Conservation (phyloP, 1,140 invertebrate species). For the Phortica variegata region DNA sequence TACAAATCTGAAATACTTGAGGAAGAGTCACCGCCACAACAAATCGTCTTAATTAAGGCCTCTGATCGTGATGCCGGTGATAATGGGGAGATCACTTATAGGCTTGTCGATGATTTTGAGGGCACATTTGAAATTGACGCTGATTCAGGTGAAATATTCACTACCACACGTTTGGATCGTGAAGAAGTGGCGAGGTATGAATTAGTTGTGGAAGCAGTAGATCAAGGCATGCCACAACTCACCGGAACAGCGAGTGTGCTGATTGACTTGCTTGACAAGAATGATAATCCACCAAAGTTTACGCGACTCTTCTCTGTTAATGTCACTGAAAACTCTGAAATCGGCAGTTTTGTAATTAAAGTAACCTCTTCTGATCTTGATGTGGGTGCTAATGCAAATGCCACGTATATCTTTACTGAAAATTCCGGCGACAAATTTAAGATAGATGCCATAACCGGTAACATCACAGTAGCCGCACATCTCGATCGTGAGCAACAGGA, state of each 20-base stretch:
- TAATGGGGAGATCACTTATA: conserved; percentile 83
- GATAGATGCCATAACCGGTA: conserved; percentile 84
- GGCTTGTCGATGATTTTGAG: conserved; percentile 72
- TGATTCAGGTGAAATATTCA: conserved; percentile 81
- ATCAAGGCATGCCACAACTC: conserved; percentile 79
- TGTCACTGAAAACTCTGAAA: conserved; percentile 91
- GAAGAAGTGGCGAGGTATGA: conserved; percentile 84
- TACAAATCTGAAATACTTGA: conserved; percentile 86
- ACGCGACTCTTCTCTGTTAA: conserved; percentile 90
- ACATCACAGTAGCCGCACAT: conserved; percentile 83
- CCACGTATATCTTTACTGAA: conserved; percentile 83
- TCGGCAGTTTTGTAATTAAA: conserved; percentile 88
- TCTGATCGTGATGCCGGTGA: conserved; percentile 83
- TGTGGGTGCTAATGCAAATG: conserved; percentile 83
- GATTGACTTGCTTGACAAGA: conserved; percentile 85
- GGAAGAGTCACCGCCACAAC: conserved; percentile 82
- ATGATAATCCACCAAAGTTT: conserved; percentile 93
- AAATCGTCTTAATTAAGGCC: conserved; percentile 77
- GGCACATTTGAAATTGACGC: conserved; percentile 79
- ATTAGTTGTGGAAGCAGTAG: conserved; percentile 81
- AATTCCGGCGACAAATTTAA: conserved; percentile 86
- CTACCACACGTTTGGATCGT: conserved; percentile 81
- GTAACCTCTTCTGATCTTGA: conserved; percentile 91
- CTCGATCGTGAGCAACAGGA: conserved; percentile 88
- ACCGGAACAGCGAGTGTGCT: conserved; percentile 83